Conservation (phyloP, 1,140 invertebrate species). For the Conus ventricosus region DNA sequence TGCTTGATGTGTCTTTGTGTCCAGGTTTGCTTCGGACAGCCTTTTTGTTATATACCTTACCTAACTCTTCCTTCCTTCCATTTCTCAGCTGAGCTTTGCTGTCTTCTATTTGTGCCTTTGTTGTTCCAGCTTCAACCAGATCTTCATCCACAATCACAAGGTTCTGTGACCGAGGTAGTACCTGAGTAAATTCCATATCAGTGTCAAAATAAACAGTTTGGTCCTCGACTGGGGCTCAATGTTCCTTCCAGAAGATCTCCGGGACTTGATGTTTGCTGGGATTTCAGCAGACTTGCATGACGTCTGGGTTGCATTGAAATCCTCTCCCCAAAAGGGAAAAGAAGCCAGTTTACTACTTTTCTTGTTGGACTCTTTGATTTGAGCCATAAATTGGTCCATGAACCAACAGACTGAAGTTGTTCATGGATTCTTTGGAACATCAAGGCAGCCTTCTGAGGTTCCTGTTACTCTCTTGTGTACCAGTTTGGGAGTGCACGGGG, state of each 20-base stretch:
- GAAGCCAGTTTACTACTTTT: constrained; percentile 22
- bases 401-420: neutral
- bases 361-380: constrained; percentile 23
- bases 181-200: constrained; percentile 57
- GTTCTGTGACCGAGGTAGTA: constrained; percentile 39
- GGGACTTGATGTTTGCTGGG: neutral
- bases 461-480: neutral
- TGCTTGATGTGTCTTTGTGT: neutral
- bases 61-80: neutral
- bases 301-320: neutral
- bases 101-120: neutral
- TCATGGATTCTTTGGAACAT: neutral
- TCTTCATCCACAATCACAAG: neutral
- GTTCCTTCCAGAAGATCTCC: neutral
- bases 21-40: neutral
- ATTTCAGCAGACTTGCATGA: neutral
- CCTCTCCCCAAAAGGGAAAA: neutral
- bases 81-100: neutral
- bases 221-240: neutral
- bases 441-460: neutral
- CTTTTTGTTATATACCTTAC: neutral
- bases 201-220: constrained; percentile 50
- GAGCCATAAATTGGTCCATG: constrained; percentile 2
- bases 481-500: constrained; percentile 16
- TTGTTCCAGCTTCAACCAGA: neutral